phyloP scores from a whole-genome alignment of 2,888 invertebrate species.

The Blomia tropicalis region DNA sequence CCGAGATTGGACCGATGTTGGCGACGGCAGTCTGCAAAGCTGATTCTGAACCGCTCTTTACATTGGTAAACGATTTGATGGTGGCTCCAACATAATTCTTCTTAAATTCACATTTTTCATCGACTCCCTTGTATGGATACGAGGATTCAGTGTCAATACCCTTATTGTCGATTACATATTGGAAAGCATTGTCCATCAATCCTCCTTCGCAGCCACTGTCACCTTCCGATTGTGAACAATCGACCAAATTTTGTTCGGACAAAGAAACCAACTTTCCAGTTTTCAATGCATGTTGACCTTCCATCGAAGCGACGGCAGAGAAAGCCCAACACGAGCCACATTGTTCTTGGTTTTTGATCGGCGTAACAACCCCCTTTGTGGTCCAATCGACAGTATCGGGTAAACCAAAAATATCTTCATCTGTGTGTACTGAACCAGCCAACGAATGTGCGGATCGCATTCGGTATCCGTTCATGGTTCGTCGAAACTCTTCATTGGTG shows the following conservation, averaged over 20 bases:
- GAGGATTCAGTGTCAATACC: slow-evolving; percentile 74
- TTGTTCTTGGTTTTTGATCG: slow-evolving; percentile 35
- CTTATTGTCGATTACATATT: slow-evolving; percentile 43
- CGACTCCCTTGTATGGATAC: slow-evolving; percentile 66
- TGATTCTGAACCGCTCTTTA: slow-evolving; percentile 45
- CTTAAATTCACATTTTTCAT: slow-evolving; percentile 36
- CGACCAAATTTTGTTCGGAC: slow-evolving; percentile 81
- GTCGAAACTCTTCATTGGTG: slow-evolving; percentile 18
- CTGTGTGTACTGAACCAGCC: not conserved
- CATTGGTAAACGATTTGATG: slow-evolving; percentile 60
- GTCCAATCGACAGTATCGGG: slow-evolving; percentile 58
- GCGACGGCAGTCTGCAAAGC: slow-evolving; percentile 61
- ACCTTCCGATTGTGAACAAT: slow-evolving; percentile 56
- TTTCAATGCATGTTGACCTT: slow-evolving; percentile 65
- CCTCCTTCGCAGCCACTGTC: slow-evolving; percentile 77
- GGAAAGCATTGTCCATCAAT: slow-evolving; percentile 23
- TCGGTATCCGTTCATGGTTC: not conserved
- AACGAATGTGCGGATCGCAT: not conserved
- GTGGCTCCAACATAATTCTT: slow-evolving; percentile 52
- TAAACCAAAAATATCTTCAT: not conserved
- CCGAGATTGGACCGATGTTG: slow-evolving; percentile 53
- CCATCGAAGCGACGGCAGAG: slow-evolving; percentile 61
- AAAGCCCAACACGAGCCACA: slow-evolving; percentile 88
- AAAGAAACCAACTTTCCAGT: slow-evolving; percentile 57
- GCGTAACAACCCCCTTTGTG: slow-evolving; percentile 52